Conservation (phyloP, 2,888 invertebrate genomes). For the Drosophila planitibia region DNA sequence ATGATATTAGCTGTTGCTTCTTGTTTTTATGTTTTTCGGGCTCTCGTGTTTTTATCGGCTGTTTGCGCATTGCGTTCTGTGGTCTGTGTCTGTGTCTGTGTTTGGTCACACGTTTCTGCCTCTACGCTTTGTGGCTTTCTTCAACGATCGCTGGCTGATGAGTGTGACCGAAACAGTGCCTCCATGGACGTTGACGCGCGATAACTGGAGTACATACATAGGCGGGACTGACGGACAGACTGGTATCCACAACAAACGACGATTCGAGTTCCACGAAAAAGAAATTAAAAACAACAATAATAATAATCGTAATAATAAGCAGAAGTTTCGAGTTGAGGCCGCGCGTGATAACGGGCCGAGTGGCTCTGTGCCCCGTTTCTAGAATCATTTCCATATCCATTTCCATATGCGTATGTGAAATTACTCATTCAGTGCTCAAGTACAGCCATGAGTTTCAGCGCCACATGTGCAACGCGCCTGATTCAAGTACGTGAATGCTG, state of each 20-base stretch:
- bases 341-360: slow-evolving; percentile 55
- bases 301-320: slow-evolving; percentile 43
- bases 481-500: slow-evolving; percentile 58
- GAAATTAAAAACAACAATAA: slow-evolving; percentile 45
- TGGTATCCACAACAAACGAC: slow-evolving; percentile 13
- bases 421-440: slow-evolving; percentile 36
- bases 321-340: slow-evolving; percentile 28
- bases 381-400: slow-evolving; percentile 25
- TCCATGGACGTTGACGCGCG: slow-evolving; percentile 59
- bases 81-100: background rate
- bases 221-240: background rate
- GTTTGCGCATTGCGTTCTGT: slow-evolving; percentile 36
- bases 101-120: slow-evolving; percentile 42
- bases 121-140: slow-evolving; percentile 50
- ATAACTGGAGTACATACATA: slow-evolving; percentile 70
- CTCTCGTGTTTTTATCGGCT: slow-evolving; percentile 70
- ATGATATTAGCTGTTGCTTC: background rate
- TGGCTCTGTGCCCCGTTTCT: slow-evolving; percentile 30
- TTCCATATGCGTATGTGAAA: slow-evolving; percentile 31
- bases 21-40: slow-evolving; percentile 33
- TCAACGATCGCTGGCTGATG: slow-evolving; percentile 39
- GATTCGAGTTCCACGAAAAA: slow-evolving; percentile 42
- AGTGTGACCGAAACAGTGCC: slow-evolving; percentile 41
- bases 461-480: slow-evolving; percentile 66
- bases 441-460: slow-evolving; percentile 74